These are phyloP conservation scores for Plectrocnemia conspersa DNA, from an alignment of 1,140 invertebrate genomes.

Conservation along the genomic window DNA sequence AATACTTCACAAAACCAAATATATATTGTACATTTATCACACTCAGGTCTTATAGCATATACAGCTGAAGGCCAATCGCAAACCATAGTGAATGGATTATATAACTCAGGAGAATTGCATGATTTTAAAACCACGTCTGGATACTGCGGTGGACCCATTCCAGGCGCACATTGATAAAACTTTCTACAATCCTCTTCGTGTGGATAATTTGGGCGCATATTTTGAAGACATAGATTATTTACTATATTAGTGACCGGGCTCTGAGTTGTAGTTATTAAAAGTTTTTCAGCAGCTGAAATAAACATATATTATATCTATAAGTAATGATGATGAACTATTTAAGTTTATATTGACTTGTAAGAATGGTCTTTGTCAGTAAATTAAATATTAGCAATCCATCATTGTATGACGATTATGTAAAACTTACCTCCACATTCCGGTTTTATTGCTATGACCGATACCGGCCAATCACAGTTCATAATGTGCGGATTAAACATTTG, in stretches of 20 bases:
- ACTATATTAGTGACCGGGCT: too few relatives aligned
- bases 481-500: slow-evolving; percentile 59
- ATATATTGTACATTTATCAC: too few relatives aligned
- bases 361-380: not conserved
- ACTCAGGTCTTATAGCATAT: slow-evolving; percentile 56
- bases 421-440: slow-evolving; percentile 51
- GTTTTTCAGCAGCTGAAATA: too few relatives aligned
- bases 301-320: too few relatives aligned
- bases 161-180: slow-evolving; percentile 56
- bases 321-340: too few relatives aligned
- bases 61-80: slow-evolving; percentile 63
- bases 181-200: slow-evolving; percentile 55
- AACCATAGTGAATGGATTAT: slow-evolving; percentile 56
- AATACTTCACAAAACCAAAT: too few relatives aligned
- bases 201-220: too few relatives aligned
- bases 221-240: too few relatives aligned
- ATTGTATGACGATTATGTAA: not conserved
- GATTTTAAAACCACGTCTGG: slow-evolving; percentile 51
- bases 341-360: too few relatives aligned
- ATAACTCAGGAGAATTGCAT: slow-evolving; percentile 57
- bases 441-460: slow-evolving; percentile 55
- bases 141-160: slow-evolving; percentile 38
- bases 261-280: too few relatives aligned
- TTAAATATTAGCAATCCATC: not conserved
- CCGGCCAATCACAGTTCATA: slow-evolving; percentile 60